These are phyloP conservation scores for Amphiprion percula DNA, from an alignment of 2,113 vertebrate genomes.

Conservation along the genomic window DNA sequence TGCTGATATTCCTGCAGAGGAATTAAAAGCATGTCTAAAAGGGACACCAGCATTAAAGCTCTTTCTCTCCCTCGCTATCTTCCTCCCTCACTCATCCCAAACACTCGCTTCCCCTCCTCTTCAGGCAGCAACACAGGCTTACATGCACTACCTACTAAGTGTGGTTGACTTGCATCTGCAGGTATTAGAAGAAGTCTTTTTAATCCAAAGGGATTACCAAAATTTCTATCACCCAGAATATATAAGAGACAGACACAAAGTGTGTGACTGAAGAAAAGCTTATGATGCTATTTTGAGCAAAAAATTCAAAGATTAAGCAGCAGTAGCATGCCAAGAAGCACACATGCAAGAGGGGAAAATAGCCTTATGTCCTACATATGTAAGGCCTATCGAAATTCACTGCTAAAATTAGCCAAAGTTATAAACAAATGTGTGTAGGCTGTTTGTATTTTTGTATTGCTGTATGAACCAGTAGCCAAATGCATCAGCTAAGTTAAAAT, in stretches of 20 bases:
- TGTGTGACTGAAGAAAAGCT: constrained; percentile 55
- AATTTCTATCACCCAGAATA: constrained; percentile 68
- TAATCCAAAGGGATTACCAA: constrained; percentile 74
- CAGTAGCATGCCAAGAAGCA: constrained; percentile 33
- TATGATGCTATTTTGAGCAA: constrained; percentile 61
- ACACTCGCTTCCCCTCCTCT: constrained; percentile 53
- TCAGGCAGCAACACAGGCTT: constrained; percentile 68
- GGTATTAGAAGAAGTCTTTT: constrained; percentile 66
- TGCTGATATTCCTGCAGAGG: constrained; percentile 85
- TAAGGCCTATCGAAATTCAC: constrained; percentile 2
- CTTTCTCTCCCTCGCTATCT: constrained; percentile 47
- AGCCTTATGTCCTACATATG: constrained; percentile 31
- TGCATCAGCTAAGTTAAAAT: no score
- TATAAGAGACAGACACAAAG: constrained; percentile 56
- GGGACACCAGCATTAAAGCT: constrained; percentile 81
- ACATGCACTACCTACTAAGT: constrained; percentile 63
- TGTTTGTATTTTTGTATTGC: no score
- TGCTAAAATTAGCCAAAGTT: neutral
- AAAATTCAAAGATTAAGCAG: constrained; percentile 57
- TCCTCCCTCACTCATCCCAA: constrained; percentile 38
- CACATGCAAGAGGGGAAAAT: constrained; percentile 9
- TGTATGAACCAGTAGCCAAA: no score
- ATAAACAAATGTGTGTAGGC: no score
- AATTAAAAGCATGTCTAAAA: constrained; percentile 88
- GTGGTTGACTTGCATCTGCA: constrained; percentile 67